Evolutionary conservation across 2,797 vertebrate genomes (phyloP), one percentile per base, ranked within the genome.

Genomic region (Buceros bicornis): DNA sequence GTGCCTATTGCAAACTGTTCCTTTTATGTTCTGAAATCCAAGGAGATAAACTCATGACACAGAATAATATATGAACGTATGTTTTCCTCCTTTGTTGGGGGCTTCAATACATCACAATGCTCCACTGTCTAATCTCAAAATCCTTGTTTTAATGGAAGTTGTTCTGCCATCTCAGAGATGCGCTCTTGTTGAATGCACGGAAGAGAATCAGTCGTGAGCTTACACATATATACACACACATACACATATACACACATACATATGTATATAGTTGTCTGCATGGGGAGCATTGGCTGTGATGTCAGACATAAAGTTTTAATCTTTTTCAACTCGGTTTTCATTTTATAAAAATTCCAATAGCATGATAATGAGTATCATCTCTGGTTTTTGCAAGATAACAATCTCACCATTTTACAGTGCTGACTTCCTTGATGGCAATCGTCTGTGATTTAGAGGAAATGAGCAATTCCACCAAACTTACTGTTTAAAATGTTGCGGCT

Each of bases 21-120:
- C 42, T 92, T 87, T 95, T 86, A 61, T 94, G 29, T 22, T 74
- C 65, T 65, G 64, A 95, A 95, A 93, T 89, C 35, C 47, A 74
- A 64, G 37, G 82, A 85, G 84, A 96, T 93, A 91, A 80, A 93
- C 42, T 80, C 78, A 22, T 93, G 76, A 91, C 81, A 82, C 47
- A 57, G 57, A 82, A 82, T 67, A 89, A 82, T 85, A 64, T 50
- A 77, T 19, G n/a, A 71, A 90, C 31, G 13, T 65, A 28, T 78
- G 16, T 86, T 90, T 92, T 61, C 67, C 92, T 91, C 54, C 33
- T 14, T 72, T 93, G 33, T 78, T 92, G 40, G 8, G 62, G 43
- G 16, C 54, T 96, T 95, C 72, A 91, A 93, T 95, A 51, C 14
- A 77, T 29, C 58, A 78, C 2, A 15, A n/a, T 74, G 7, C 42